Percentiles rank a stretch among this genome's conserved stretches.
Conservation (phyloP, 2,113 vertebrate genomes). For the Pelusios castaneus region DNA sequence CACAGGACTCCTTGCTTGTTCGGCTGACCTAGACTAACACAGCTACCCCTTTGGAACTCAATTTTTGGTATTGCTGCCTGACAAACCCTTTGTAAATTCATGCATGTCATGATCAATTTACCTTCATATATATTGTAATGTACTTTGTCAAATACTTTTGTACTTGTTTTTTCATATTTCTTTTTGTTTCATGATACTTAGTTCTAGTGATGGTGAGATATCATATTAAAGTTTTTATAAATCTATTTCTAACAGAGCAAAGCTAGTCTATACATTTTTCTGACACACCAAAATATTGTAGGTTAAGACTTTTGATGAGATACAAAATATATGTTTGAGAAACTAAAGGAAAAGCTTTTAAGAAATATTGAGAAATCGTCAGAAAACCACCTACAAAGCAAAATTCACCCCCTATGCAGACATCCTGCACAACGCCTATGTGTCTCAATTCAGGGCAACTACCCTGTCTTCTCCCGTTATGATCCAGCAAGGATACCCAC, state of each 20-base stretch:
- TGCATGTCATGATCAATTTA: conserved; percentile 11
- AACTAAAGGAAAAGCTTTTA: neutral
- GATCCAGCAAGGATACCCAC: no score
- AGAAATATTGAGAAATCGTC: no score
- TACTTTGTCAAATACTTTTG: conserved; percentile 36
- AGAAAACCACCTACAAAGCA: neutral
- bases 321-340: neutral
- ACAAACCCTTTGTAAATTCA: conserved; percentile 42
- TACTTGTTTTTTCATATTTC: conserved; percentile 36
- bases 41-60: no score
- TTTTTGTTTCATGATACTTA: conserved; percentile 21
- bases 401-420: neutral
- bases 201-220: conserved; percentile 23
- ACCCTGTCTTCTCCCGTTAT: no score
- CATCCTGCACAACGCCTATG: neutral
- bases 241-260: neutral
- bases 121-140: neutral
- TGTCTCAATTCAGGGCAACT: no score
- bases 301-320: conserved; percentile 11
- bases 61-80: conserved; percentile 24
- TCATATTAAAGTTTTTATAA: neutral
- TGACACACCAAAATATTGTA: neutral
- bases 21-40: no score
- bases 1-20: no score
- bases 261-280: neutral